A percentile compares a stretch with the other conserved stretches of the same genome.
These are phyloP conservation scores for Achroia grisella DNA, from an alignment of 1,140 invertebrate genomes.

Conservation along the genomic window DNA sequence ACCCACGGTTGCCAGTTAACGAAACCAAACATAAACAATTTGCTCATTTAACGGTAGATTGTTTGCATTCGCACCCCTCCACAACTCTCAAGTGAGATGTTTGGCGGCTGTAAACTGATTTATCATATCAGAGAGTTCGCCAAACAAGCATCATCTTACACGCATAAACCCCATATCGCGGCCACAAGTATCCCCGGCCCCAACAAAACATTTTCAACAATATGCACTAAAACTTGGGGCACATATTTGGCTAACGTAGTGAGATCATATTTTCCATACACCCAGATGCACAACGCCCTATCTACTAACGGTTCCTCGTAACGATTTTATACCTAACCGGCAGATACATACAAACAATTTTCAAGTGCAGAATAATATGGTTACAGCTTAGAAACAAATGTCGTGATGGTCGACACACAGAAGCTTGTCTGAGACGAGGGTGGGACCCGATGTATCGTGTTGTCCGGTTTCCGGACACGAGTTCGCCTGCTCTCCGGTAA, in stretches of 20 bases:
- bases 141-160: constrained; percentile 71
- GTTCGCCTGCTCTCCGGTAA: constrained; percentile 35
- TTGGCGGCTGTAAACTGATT: constrained; percentile 64
- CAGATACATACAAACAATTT: too few species aligned
- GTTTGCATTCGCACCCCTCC: constrained; percentile 49
- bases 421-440: constrained; percentile 56
- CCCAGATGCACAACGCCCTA: constrained; percentile 19
- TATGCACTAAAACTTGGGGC: constrained; percentile 40
- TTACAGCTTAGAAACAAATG: background rate
- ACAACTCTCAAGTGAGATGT: constrained; percentile 52
- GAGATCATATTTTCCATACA: constrained; percentile 28
- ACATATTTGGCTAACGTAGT: constrained; percentile 43
- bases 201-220: constrained; percentile 47
- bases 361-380: too few species aligned
- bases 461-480: constrained; percentile 68
- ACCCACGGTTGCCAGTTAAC: constrained; percentile 2
- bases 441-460: constrained; percentile 47
- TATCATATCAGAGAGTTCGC: constrained; percentile 66
- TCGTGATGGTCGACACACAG: constrained; percentile 24
- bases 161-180: constrained; percentile 60
- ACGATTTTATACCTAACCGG: too few species aligned
- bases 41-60: constrained; percentile 51
- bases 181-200: constrained; percentile 14
- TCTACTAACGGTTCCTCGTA: constrained; percentile 2
- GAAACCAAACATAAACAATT: constrained; percentile 31